These are phyloP conservation scores for Yponomeuta plumbellus DNA, from an alignment of 2,888 invertebrate species.

Conservation along the genomic window DNA sequence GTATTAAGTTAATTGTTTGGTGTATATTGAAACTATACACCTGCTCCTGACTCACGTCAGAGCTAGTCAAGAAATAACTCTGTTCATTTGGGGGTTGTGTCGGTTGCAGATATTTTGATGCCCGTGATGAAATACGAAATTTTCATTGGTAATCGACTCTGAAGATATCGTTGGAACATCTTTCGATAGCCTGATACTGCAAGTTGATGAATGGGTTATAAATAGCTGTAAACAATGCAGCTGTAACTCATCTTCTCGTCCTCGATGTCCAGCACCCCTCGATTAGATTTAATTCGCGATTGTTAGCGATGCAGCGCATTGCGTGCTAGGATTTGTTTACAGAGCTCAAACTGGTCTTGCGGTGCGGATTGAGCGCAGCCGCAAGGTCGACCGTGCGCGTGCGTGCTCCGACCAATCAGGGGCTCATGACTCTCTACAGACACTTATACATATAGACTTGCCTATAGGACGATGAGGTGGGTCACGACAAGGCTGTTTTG, in stretches of 20 bases:
- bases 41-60: slow-evolving; percentile 27
- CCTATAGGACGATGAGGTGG: slow-evolving; percentile 5
- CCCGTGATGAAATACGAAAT: background rate
- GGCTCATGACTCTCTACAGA: background rate
- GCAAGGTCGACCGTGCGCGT: slow-evolving; percentile 62
- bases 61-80: slow-evolving; percentile 29
- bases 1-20: background rate
- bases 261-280: background rate
- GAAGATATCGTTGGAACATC: background rate
- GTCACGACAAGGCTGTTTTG: slow-evolving; percentile 4
- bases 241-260: background rate
- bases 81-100: slow-evolving; percentile 27
- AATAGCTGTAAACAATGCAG: background rate
- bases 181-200: background rate
- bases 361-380: slow-evolving; percentile 50
- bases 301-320: slow-evolving; percentile 28
- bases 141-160: background rate
- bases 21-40: slow-evolving; percentile 24
- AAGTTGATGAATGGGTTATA: background rate
- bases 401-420: slow-evolving; percentile 51
- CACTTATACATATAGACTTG: background rate
- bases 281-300: slow-evolving; percentile 7
- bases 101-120: background rate
- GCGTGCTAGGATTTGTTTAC: slow-evolving; percentile 36
- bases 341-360: slow-evolving; percentile 48